Evolutionary conservation across 2,797 vertebrate species (phyloP).

Genomic region (Spondyliosoma cantharus): DNA sequence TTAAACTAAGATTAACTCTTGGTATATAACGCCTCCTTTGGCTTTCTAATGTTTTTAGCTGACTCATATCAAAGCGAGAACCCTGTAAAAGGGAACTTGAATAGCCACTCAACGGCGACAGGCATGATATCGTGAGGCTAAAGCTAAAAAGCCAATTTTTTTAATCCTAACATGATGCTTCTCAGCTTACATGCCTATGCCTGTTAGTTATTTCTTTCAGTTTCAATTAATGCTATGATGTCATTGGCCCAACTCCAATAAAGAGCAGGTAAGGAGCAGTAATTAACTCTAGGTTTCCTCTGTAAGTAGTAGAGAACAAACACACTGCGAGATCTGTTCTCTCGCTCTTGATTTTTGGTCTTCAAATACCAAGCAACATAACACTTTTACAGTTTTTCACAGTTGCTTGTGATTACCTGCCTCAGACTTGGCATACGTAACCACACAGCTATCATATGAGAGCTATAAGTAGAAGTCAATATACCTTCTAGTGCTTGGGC

Average conservation of each 20-base stretch:
- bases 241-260: background rate
- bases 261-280: background rate
- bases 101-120: too few relatives aligned
- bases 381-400: background rate
- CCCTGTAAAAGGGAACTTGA: background rate
- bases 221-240: too few relatives aligned
- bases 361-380: background rate
- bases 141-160: background rate
- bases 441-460: conserved; percentile 8
- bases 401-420: conserved; percentile 31
- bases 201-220: too few relatives aligned
- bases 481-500: conserved; percentile 5
- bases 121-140: too few relatives aligned
- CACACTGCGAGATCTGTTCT: background rate
- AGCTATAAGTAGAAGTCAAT: conserved; percentile 3
- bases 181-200: background rate
- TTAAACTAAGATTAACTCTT: background rate
- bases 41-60: background rate
- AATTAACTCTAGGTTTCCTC: background rate
- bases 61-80: background rate
- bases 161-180: background rate
- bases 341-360: background rate
- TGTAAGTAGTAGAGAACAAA: background rate
- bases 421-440: conserved; percentile 7
- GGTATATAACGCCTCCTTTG: background rate